These are phyloP conservation scores for Pontoporia blainvillei DNA, from an alignment of 2,113 vertebrate species.

Conservation along the genomic window DNA sequence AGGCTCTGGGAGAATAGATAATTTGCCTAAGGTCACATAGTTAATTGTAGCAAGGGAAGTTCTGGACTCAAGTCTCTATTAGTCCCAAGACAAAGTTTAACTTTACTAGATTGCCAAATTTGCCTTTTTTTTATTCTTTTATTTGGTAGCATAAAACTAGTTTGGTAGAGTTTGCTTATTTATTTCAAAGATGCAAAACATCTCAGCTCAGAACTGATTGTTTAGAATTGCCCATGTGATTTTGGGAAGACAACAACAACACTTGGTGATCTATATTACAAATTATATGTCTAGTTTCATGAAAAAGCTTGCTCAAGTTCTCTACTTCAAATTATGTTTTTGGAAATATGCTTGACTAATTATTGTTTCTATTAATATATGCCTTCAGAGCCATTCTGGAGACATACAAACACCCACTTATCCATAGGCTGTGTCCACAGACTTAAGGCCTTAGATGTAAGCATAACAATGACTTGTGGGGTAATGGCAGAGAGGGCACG, in stretches of 20 bases:
- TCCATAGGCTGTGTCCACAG: background rate
- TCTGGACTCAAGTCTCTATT: background rate
- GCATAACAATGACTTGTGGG: background rate
- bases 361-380: constrained; percentile 36
- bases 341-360: constrained; percentile 55
- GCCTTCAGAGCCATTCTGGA: constrained; percentile 22
- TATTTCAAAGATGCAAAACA: constrained; percentile 21
- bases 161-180: background rate
- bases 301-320: background rate
- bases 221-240: background rate
- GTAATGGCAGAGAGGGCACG: background rate
- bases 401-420: background rate
- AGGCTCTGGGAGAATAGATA: background rate
- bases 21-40: background rate
- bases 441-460: background rate
- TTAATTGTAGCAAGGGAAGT: background rate
- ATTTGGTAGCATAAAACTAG: background rate
- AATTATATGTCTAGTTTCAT: background rate
- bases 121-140: background rate
- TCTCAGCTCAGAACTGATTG: constrained; percentile 23
- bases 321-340: constrained; percentile 49
- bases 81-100: background rate
- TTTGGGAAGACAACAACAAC: constrained; percentile 20
- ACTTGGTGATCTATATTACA: background rate
- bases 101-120: background rate